Base-by-base conservation (phyloP, 1,140 invertebrate genomes). In the Drosophila nebulosa region DNA sequence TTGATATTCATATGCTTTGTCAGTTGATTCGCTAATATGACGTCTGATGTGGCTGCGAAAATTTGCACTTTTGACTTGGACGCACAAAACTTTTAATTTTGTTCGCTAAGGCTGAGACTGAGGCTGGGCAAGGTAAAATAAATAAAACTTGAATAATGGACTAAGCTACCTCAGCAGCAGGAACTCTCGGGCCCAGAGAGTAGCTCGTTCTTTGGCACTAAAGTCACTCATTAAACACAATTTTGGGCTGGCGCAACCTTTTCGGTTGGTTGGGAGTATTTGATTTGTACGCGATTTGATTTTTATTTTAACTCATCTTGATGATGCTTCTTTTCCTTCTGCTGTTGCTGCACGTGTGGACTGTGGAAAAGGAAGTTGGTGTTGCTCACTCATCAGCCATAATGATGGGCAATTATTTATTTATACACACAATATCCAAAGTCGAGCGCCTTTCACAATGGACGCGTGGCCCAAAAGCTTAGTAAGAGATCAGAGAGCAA, bases 11-110 rank as follows among this genome's bases (percentile, higher is more conserved):
- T 88, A 83, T 88, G 84, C 84, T 89, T 88, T 88, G 83, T 88
- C 83, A 88, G 83, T 89, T 88, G 83, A 89, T 89, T 88, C 84
- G 84, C 78, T 88, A 88, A 88, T 88, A 88, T 88, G 83, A 88
- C 83, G 84, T 88, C 83, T 89, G 83, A 83, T 88, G 79, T 57
- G 76, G 79, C 80, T 88, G 83, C 83, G 83, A 88, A 88, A 88
- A 88, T 88, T 88, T 88, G 83, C 83, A 88, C 83, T 86, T 86
- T 86, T 83, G 81, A 80, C 78, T 85, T 68, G 81, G 74, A 42
- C 69, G 81, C 78, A 70, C 74, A 66, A 69, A 77, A 74, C 77
- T 85, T 85, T 85, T 85, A 85, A 85, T 85, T 85, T 85, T 79
- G 71, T n/a, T n/a, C 74, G 32, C 56, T n/a, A n/a, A n/a, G n/a